Evolutionary conservation across 53 echinoderm and acorn worm genomes (phyloP).

Genomic region (Antedon mediterranea): DNA sequence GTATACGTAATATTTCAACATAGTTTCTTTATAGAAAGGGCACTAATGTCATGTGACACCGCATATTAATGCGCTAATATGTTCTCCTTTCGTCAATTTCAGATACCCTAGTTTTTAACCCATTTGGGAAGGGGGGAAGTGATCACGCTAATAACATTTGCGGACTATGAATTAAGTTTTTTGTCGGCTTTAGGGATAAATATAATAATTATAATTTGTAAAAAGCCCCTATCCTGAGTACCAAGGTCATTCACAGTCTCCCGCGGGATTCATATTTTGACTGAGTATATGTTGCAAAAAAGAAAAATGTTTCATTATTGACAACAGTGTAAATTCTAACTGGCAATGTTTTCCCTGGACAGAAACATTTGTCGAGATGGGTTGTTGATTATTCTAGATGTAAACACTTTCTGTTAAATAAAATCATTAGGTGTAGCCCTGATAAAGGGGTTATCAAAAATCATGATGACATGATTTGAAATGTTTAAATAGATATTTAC

Average conservation of each 20-base stretch:
- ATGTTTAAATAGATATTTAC: no score
- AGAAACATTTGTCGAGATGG: no score
- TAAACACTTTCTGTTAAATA: no score
- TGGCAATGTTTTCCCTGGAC: neutral
- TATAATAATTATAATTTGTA: neutral
- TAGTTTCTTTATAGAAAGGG: no score
- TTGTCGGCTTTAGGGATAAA: neutral
- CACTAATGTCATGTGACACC: no score
- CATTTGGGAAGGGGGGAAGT: neutral
- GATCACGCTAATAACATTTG: neutral
- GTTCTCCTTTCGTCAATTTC: no score
- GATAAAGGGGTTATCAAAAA: no score
- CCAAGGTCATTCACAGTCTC: neutral
- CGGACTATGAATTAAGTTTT: neutral
- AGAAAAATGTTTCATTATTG: neutral
- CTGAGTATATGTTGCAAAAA: neutral
- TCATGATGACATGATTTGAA: no score
- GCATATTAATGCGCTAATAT: no score
- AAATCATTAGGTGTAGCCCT: no score
- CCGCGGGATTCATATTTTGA: neutral
- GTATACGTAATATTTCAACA: no score
- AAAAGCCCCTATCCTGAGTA: neutral
- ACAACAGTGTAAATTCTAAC: neutral
- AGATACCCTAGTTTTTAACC: constrained; percentile 1
- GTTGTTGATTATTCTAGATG: no score